Evolutionary conservation across 2,888 invertebrate species (phyloP).

Genomic region (Iphiclides podalirius): DNA sequence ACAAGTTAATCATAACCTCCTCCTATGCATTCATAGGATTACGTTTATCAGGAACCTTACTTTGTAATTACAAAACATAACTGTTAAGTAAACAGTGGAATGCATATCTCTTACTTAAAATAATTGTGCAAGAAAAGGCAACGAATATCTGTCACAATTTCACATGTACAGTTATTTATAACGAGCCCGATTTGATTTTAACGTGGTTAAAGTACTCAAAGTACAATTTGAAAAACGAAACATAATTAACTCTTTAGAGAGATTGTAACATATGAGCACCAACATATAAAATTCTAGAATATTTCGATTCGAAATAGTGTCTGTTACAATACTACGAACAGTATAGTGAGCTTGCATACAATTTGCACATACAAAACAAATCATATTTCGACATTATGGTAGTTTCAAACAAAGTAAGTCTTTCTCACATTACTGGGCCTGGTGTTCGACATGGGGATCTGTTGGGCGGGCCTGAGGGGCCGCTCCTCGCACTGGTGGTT

Average conservation of each 20-base stretch:
- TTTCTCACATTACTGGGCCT: constrained; percentile 68
- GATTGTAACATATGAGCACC: constrained; percentile 21
- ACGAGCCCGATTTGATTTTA: constrained; percentile 33
- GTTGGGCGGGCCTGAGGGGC: constrained; percentile 70
- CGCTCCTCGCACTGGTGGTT: constrained; percentile 75
- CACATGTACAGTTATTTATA: constrained; percentile 46
- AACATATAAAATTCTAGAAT: constrained; percentile 21
- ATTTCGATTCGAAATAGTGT: constrained; percentile 21
- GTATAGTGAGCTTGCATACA: constrained; percentile 9
- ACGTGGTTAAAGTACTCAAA: constrained; percentile 26
- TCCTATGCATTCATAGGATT: constrained; percentile 39
- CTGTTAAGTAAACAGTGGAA: constrained; percentile 48
- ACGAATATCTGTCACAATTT: constrained; percentile 30
- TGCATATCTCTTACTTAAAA: constrained; percentile 38
- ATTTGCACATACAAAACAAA: constrained; percentile 28
- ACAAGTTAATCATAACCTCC: constrained; percentile 55
- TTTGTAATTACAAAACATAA: constrained; percentile 44
- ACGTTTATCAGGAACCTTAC: constrained; percentile 60
- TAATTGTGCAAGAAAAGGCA: constrained; percentile 26
- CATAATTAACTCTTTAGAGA: constrained; percentile 9
- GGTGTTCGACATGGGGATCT: constrained; percentile 71
- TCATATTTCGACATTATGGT: constrained; percentile 32
- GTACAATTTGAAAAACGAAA: constrained; percentile 17
- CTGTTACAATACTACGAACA: constrained; percentile 9
- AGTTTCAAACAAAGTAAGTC: constrained; percentile 73